phyloP scores from a whole-genome alignment of 2,113 vertebrate species.

The Eptatretus burgeri region DNA sequence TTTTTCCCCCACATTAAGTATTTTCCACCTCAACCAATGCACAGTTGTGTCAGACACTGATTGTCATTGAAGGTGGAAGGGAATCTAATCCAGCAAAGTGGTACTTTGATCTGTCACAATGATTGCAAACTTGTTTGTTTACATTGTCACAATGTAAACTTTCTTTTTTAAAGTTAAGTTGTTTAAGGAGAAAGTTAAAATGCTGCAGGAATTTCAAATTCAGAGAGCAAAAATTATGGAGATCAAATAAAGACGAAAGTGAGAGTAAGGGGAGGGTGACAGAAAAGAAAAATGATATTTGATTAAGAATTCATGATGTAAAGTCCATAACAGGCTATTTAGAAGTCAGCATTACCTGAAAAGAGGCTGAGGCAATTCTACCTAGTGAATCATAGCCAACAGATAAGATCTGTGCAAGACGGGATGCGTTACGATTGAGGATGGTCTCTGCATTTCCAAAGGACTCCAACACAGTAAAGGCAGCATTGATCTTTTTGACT shows the following conservation, averaged over 20 bases:
- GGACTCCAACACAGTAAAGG: slow-evolving; percentile 67
- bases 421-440: slow-evolving; percentile 53
- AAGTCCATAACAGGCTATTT: neutral
- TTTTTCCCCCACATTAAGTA: too few species aligned
- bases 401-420: slow-evolving; percentile 76
- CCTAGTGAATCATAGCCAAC: slow-evolving; percentile 86
- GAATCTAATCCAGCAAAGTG: too few species aligned
- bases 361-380: slow-evolving; percentile 69
- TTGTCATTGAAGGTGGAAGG: too few species aligned
- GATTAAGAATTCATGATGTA: neutral
- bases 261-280: neutral
- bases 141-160: too few species aligned
- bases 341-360: slow-evolving; percentile 32
- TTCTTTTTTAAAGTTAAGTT: too few species aligned
- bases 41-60: too few species aligned
- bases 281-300: neutral
- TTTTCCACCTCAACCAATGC: too few species aligned
- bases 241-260: neutral
- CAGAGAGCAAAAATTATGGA: too few species aligned
- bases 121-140: too few species aligned
- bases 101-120: too few species aligned
- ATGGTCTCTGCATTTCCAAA: slow-evolving; percentile 61
- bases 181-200: too few species aligned
- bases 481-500: slow-evolving; percentile 92
- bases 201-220: too few species aligned